Evolutionary conservation across 2,888 invertebrate species (phyloP), one percentile per base, ranked within the genome.

Genomic region (Eupithecia tripunctaria): DNA sequence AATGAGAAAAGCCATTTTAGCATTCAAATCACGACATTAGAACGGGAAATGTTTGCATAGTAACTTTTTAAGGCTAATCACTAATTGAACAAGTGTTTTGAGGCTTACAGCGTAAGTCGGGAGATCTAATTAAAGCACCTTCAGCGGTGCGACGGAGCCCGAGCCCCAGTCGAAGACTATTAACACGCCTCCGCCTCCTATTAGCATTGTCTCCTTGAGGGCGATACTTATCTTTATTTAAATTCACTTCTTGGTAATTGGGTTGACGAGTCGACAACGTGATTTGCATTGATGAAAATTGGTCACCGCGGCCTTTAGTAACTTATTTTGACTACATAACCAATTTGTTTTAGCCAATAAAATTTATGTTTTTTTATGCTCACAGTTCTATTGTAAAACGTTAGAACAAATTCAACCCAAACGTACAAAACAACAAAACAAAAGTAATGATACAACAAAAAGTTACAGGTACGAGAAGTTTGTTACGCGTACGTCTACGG

Each of bases 141-240:
- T 91, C 88, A 87, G 92, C 85, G 85, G 85, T 84, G 86, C 81
- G 84, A 82, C 78, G 72, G 69, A 36, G 70, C 79, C 81, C 82
- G 85, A 84, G 80, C 88, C 88, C 91, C 91, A 89, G 90, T 89
- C 88, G 86, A 89, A 86, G 92, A 91, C 94, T 90, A 94, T 94
- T 94, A 93, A 92, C 92, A 87, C 93, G 92, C 92, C 92, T 91
- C 93, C 92, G 86, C 88, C 90, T 89, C 91, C 92, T 92, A 94
- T 94, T 94, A 94, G 94, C 94, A 94, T 94, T 94, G 94, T 94
- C 94, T 94, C 91, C 91, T 92, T 89, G 91, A 92, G 93, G 91
- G 93, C 93, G 94, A 94, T 94, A 94, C 94, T 94, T 94, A 94
- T 94, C 94, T 94, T 94, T 94, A 94, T 94, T 94, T 94, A 94